Evolutionary conservation across 2,797 vertebrate species (phyloP), one percentile per base, ranked within the genome.

Genomic region (Hemibagrus guttatus): DNA sequence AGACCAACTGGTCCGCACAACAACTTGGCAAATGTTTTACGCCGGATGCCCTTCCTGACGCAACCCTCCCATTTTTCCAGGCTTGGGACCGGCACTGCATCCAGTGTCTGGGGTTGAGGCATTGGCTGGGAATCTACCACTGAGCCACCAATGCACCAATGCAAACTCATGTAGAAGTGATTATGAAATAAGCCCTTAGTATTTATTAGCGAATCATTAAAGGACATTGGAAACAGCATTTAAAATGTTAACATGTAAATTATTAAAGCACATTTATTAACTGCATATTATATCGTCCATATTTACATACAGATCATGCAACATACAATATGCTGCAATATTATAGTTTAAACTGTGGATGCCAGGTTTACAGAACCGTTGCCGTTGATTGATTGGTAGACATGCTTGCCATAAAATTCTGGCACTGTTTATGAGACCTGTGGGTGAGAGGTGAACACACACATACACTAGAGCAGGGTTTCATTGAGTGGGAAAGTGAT

Each of bases 391-490:
- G 83, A 85, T 86, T 86, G 74, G 52, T 84, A 58, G 71, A 72
- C 68, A 42, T 78, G 87, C 78, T 85, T 56, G 49, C 46, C 35
- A n/a, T 85, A 66, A 86, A 84, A 84, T 86, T 49, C 16, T 81
- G 63, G n/a, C 68, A 28, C 42, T 78, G 85, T 87, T 88, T 85
- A 31, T 75, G 74, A 83, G 64, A 81, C 78, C 79, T 14, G 79
- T 39, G 35, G 78, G 89, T 81, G 52, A 54, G 59, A 85, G 87
- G 80, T 88, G 64, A 88, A 82, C 42, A 63, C 64, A 63, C 56
- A 81, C 76, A 69, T 79, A 61, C 85, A 82, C 26, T 4, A 74
- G 68, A 54, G 56, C 54, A 74, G 74, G 68, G 79, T 42, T 35
- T 21, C 74, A 26, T 12, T 13, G 21, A 82, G 78, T 83, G 81